Base-by-base conservation (phyloP, 2,113 vertebrate species). In the Paracanthobrama guichenoti region DNA sequence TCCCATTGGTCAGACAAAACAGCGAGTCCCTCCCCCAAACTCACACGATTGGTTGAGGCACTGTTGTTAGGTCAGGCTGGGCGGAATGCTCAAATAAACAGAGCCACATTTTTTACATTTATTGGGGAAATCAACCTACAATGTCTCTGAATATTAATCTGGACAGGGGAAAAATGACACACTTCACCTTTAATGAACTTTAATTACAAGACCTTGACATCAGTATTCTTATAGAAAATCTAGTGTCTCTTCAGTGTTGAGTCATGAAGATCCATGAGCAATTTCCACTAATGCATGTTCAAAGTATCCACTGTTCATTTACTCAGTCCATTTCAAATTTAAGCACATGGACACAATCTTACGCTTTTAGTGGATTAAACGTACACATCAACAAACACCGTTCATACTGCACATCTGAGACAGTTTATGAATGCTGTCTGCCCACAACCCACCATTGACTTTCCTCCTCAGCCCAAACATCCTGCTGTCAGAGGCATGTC, bases 171-270 rank as follows among this genome's bases (percentile, higher is more conserved):
- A 50, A 31, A 53, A 69, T 53, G 18, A 53, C 46, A 55, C 80
- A 42, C 64, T 55, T 82, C 66, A 82, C 64, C 59, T 80, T 80
- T 81, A 53, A 81, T 69, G 44, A 57, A 13, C 64, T 78, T 78
- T 81, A 53, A 81, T 42, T 31, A 81, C 28, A 82, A 55, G 66
- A 42, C 79, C 46, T 20, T 39, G 79, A 55, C 78, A 31, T 35
- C 11, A 22, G 44, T 16, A 35, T 35, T 16, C 16, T 50, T 26
- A 35, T 35, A 81, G 44, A 79, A 62, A 79, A 42, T 46, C 77
- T 5, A 79, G 39, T 60, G 78, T 60, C 50, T 46, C n/a, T 79
- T 79, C 57, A 46, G 39, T 16, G 59, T 16, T 42, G 57, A 44
- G 76, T 79, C 55, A 42, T 46, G 74, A 39, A 18, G 13, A 64